Percentiles rank a stretch among this genome's conserved stretches.
Evolutionary conservation across 2,797 vertebrate genomes (phyloP).

Genomic region (Capromys pilorides): DNA sequence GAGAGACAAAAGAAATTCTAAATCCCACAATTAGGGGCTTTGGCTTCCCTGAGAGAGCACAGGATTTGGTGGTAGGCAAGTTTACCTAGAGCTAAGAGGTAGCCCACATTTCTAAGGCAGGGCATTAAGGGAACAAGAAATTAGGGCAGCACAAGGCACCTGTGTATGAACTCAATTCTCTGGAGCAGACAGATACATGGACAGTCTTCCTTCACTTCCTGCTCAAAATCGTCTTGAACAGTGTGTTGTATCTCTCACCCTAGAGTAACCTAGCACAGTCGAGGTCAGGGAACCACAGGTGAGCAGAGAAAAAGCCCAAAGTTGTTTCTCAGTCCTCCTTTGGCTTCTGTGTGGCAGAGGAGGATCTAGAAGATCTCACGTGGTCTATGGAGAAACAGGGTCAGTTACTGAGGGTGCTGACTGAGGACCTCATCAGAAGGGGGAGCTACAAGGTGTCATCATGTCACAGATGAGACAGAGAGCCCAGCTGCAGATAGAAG

Average conservation of each 20-base stretch:
- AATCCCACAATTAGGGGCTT: not conserved
- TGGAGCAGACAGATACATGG: not conserved
- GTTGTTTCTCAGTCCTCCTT: not conserved
- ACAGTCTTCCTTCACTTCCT: not conserved
- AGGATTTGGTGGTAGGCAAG: not conserved
- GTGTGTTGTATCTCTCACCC: not conserved
- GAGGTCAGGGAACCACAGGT: not conserved
- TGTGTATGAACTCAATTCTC: not conserved
- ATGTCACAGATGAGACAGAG: not conserved
- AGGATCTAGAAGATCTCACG: not conserved
- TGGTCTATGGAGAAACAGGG: not conserved
- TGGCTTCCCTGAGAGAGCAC: not conserved
- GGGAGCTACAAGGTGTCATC: too few species aligned
- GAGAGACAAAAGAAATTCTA: conserved; percentile 22
- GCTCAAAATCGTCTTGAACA: not conserved
- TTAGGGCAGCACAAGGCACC: not conserved
- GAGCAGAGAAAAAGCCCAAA: not conserved
- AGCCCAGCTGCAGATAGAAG: not conserved
- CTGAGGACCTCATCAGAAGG: fast-evolving
- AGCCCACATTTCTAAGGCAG: not conserved
- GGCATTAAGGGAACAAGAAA: not conserved
- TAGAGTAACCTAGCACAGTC: not conserved
- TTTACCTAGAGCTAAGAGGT: not conserved
- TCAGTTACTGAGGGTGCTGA: not conserved
- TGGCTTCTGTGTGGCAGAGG: not conserved